phyloP scores from a whole-genome alignment of 1,140 invertebrate species.

The Euglossa dilemma region DNA sequence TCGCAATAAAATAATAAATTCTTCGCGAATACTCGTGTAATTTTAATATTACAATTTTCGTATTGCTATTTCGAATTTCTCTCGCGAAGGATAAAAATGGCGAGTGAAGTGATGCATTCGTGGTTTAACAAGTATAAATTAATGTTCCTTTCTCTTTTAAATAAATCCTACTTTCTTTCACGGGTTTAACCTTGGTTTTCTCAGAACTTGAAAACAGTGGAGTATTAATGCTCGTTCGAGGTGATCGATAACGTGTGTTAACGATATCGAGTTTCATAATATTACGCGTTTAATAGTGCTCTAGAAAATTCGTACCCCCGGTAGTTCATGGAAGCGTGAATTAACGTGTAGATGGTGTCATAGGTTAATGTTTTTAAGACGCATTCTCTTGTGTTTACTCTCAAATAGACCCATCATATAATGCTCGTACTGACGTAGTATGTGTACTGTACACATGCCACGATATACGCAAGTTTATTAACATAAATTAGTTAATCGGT shows the following conservation, averaged over 20 bases:
- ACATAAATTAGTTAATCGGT: neutral
- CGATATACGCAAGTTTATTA: neutral
- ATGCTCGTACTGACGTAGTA: neutral
- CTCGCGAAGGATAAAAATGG: neutral
- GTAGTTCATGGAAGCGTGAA: neutral
- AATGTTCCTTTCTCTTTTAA: no score
- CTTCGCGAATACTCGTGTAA: neutral
- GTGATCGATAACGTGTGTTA: neutral
- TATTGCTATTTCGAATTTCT: neutral
- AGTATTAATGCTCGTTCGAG: neutral
- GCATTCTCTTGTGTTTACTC: neutral
- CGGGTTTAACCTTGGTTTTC: neutral
- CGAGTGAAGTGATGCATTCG: neutral
- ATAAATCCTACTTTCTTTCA: neutral
- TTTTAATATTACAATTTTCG: neutral
- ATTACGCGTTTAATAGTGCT: no score
- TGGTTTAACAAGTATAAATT: no score
- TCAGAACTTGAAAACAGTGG: neutral
- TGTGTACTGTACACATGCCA: neutral
- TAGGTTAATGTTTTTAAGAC: neutral
- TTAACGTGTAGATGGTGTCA: neutral
- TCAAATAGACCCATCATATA: neutral
- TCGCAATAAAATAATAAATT: neutral
- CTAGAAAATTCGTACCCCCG: no score
- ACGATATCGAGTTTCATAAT: neutral